Evolutionary conservation across 2,888 invertebrate species (phyloP).

Genomic region (Ichneumoninae sp.): DNA sequence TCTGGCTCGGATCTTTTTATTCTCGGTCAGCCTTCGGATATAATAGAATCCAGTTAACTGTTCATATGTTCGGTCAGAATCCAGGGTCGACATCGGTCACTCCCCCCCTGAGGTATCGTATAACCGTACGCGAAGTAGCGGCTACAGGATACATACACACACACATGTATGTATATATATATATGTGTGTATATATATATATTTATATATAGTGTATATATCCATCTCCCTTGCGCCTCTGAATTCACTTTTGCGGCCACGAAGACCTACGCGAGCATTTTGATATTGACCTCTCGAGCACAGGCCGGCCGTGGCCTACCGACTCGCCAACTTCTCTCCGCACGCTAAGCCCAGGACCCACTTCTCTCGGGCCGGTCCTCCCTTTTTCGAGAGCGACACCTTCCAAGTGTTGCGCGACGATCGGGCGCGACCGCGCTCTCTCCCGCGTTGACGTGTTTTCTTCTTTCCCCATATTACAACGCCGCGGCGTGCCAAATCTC

Average conservation of each 20-base stretch:
- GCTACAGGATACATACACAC: background rate
- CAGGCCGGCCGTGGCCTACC: constrained; percentile 9
- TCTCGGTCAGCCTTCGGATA: constrained; percentile 15
- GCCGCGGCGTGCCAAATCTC: constrained; percentile 50
- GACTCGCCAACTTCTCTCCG: constrained; percentile 15
- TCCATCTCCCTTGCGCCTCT: constrained; percentile 2
- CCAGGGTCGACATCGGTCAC: constrained; percentile 19
- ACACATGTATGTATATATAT: background rate
- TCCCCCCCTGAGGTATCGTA: constrained; percentile 23
- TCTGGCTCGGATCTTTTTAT: background rate
- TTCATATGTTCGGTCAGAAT: constrained; percentile 19
- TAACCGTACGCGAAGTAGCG: constrained; percentile 17
- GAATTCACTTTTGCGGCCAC: constrained; percentile 67
- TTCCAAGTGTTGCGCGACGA: constrained; percentile 79
- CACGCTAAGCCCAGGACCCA: background rate
- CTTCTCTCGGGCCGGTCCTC: constrained; percentile 36
- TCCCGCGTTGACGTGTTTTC: constrained; percentile 40
- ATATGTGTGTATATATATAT: background rate
- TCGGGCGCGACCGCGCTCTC: constrained; percentile 19
- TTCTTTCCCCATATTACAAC: constrained; percentile 38
- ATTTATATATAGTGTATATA: background rate
- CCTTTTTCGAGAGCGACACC: constrained; percentile 74
- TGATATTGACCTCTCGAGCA: constrained; percentile 73
- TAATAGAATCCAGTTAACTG: constrained; percentile 19
- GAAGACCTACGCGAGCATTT: constrained; percentile 75